Conservation (phyloP, 2,888 invertebrate genomes). For the Notocelia uddmanniana region DNA sequence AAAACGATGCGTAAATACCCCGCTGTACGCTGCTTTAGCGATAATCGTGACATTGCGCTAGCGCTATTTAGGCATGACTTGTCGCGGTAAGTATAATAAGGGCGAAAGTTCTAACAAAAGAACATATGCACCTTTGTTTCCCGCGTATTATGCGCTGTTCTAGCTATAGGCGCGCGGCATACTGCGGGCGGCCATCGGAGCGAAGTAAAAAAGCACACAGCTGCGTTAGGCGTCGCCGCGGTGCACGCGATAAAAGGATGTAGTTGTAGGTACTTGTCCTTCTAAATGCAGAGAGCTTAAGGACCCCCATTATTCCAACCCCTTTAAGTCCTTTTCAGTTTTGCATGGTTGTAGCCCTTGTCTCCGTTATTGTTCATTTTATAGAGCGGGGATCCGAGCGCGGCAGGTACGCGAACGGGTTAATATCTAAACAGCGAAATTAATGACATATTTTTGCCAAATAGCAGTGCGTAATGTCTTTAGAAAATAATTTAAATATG, state of each 20-base stretch:
- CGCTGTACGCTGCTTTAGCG: slow-evolving; percentile 8
- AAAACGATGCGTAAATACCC: no score
- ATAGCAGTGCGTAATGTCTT: no score
- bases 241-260: slow-evolving; percentile 42
- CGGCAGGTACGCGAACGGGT: slow-evolving; percentile 29
- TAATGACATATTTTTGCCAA: background rate
- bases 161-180: background rate
- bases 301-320: background rate
- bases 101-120: slow-evolving; percentile 6
- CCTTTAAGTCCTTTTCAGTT: slow-evolving; percentile 11
- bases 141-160: background rate
- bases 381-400: slow-evolving; percentile 23
- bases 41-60: slow-evolving; percentile 16
- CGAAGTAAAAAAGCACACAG: slow-evolving; percentile 43
- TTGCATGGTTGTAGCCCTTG: slow-evolving; percentile 14
- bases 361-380: slow-evolving; percentile 38
- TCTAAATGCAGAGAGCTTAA: background rate
- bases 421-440: slow-evolving; percentile 6
- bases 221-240: slow-evolving; percentile 41
- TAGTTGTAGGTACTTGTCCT: background rate
- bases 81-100: slow-evolving; percentile 14
- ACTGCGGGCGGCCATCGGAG: slow-evolving; percentile 34
- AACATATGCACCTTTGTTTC: background rate
- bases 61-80: slow-evolving; percentile 28
- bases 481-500: no score